phyloP scores from a whole-genome alignment of 2,797 vertebrate genomes.

The Bucorvus abyssinicus region DNA sequence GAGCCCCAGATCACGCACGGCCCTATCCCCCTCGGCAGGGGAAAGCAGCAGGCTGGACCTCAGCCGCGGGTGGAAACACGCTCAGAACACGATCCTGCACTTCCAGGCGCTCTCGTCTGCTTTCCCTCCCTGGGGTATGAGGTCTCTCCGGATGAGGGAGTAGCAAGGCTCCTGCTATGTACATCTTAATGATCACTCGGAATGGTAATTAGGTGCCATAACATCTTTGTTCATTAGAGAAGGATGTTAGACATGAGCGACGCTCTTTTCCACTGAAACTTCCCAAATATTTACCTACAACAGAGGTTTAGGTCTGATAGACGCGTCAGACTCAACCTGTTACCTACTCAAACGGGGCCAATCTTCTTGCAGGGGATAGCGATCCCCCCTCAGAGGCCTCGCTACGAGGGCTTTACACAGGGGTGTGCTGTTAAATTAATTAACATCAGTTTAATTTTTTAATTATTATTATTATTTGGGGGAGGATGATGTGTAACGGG shows the following conservation, averaged over 20 bases:
- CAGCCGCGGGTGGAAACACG: rapidly evolving
- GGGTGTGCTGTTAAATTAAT: conserved; percentile 46
- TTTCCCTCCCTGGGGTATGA: background rate
- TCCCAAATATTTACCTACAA: background rate
- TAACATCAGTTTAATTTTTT: conserved; percentile 5
- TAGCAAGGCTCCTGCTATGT: background rate
- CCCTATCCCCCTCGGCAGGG: background rate
- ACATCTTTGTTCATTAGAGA: conserved; percentile 26
- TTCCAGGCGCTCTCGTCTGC: background rate
- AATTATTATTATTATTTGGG: background rate
- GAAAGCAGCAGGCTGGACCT: background rate
- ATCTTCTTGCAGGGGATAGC: background rate
- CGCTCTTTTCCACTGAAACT: background rate
- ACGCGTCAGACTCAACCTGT: background rate
- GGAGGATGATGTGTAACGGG: background rate
- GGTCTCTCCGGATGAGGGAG: background rate
- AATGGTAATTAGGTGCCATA: background rate
- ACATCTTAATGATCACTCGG: background rate
- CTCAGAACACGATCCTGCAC: background rate
- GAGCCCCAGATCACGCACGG: background rate
- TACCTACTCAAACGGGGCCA: background rate
- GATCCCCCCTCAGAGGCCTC: background rate
- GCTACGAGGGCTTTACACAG: too few relatives aligned
- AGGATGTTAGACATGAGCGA: background rate
- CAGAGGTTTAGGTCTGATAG: background rate